Evolutionary conservation across 2,888 invertebrate genomes (phyloP), one percentile per base, ranked within the genome.

Genomic region (Odontothrips loti): DNA sequence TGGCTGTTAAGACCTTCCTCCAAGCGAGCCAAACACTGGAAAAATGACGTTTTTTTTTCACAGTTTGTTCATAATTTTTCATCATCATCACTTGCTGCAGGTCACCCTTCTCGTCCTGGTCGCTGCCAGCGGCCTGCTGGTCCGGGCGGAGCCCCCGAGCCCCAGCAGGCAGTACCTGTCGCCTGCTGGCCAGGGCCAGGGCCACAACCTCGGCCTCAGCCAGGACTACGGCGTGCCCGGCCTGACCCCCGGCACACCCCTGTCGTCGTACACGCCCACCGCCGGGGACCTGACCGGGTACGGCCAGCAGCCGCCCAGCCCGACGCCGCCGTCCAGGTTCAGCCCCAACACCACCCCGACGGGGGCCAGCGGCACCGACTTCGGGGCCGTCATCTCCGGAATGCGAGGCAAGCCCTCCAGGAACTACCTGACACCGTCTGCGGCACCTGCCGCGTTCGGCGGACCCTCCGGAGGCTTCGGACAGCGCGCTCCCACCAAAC

Each of bases 161-260:
- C 58, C 58, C 58, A 20, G 51, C 51, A 51, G 51, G 51, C 51
- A 51, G 68, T 68, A n/a, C 63, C 63, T n/a, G 63, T 9, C 68
- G 23, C 23, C 34, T 43, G 34, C 3, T 6, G 34, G 34, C 34
- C 34, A 43, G 3, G 34, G 34, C 34, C 34, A 43, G 34, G 34
- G 34, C 34, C 34, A 43, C 3, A 23, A n/a, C 68, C 11, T 11
- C 68, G 68, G 68, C 23, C 68, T 75, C 27, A 75, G 68, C 68
- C 23, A 75, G 68, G 68, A 75, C 23, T 75, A 75, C 27, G 68
- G 68, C 23, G 68, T 75, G 27, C 68, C 68, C 68, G 68, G 68
- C 68, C 68, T 27, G 68, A 23, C 23, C 23, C 68, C 68, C 27
- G 68, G 68, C 23, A 27, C 27, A 12, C 68, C 68, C 23, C 68